Evolutionary conservation across 1,140 invertebrate genomes (phyloP), one percentile per base, ranked within the genome.

Genomic region (Atta colombica): DNA sequence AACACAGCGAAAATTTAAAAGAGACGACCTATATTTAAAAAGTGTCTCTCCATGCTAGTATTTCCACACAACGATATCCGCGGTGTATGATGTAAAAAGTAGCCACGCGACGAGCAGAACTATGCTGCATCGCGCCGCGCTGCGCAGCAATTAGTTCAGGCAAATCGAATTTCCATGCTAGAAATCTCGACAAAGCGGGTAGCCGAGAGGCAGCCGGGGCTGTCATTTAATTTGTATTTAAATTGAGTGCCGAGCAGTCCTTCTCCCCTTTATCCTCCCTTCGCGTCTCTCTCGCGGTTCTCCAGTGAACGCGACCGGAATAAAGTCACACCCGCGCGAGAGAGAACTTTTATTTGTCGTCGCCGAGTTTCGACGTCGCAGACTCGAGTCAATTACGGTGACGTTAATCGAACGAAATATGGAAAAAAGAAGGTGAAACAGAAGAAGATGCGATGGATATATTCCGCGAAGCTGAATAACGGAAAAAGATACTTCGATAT

Each of bases 151-250:
- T 88, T 92, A 87, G 87, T 89, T 77, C 55, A 68, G 72, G 66
- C 65, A 88, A 92, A 89, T 88, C 88, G 89, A 91, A 92, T 91
- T 89, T 91, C 72, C 90, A 77, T 86, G 86, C 66, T 90, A 71
- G 88, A 86, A 88, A 88, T 88, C 78, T 88, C 81, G 61, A 86
- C 58, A 77, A 85, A 92, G 51, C 31, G 85, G 77, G 85, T 72
- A 85, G 74, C 65, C 61, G 85, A 81, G 77, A 55, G 55, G 75
- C 84, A 82, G 77, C 58, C 78, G 69, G 58, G 84, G 82, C 87
- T 88, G 80, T 92, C 89, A 88, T 93, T 92, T 92, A 92, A 93
- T 92, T 92, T 91, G 81, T 92, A 93, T 93, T 93, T 93, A 93
- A 93, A 92, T 92, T 90, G 92, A 86, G 84, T 92, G 87, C 72